Base-by-base conservation (phyloP, 2,113 vertebrate genomes). In the Gavia stellata region DNA sequence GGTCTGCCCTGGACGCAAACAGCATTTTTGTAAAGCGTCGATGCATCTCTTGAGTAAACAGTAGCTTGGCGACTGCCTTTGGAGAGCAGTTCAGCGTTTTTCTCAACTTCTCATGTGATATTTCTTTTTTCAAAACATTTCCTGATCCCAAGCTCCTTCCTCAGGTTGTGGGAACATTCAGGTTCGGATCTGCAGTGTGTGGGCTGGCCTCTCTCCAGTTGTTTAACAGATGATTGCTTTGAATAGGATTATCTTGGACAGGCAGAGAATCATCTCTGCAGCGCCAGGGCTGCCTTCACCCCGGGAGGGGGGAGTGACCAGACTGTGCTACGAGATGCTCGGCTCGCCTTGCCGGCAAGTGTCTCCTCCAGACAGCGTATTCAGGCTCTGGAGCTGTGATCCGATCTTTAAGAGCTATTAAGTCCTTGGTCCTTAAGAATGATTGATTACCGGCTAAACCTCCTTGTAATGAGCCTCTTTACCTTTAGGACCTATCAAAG, bases 161-260 rank as follows among this genome's bases (percentile, higher is more conserved):
- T 88, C 70, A 92, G 80, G 89, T 91, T 95, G 52, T 95, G 95
- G 74, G 96, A 96, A 92, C 29, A 2, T 91, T 91, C 92, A 95
- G 96, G 87, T 97, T 96, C 0, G 2, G 84, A 95, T 95, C 45
- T 92, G 91, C 62, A 87, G 78, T 88, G 66, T 92, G 91, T 90
- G 94, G 91, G 92, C 89, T 95, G 97, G 95, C 89, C 79, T 53
- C 53, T 77, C 62, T 92, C 71, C 86, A 88, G 81, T 61, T 92
- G 91, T 89, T 96, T 92, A 91, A 62, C 87, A 88, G 91, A 91
- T 56, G 83, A 94, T 87, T 94, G 53, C 92, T 95, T 94, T 95
- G 95, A 81, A 90, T 62, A 83, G 86, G 94, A 95, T 97, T 95
- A 95, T 96, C 86, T 67, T 74, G 89, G 96, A 97, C 90, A 92